phyloP scores from a whole-genome alignment of 2,888 invertebrate species.

The Dione juno region DNA sequence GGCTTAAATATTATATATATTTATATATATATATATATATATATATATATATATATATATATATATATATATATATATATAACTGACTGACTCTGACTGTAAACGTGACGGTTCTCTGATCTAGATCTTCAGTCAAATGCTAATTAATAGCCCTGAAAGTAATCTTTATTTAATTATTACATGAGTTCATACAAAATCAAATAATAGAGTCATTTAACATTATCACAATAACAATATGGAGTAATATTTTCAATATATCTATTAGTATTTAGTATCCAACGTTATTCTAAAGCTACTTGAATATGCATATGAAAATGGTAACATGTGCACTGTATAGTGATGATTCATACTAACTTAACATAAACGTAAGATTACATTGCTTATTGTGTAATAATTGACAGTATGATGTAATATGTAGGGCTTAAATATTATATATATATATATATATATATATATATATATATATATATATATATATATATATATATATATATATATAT shows the following conservation, averaged over 20 bases:
- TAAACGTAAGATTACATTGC: conserved; percentile 5
- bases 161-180: not conserved
- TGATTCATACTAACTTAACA: conserved; percentile 28
- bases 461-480: too few relatives aligned
- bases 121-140: too few relatives aligned
- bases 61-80: too few relatives aligned
- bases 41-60: too few relatives aligned
- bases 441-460: too few relatives aligned
- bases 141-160: too few relatives aligned
- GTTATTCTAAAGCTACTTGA: conserved; percentile 15
- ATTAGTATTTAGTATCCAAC: not conserved
- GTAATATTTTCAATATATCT: not conserved
- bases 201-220: not conserved
- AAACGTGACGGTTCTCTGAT: too few relatives aligned
- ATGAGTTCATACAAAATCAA: not conserved
- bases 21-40: too few relatives aligned
- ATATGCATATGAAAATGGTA: conserved; percentile 24
- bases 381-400: conserved; percentile 1
- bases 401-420: not conserved
- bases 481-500: too few relatives aligned
- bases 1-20: too few relatives aligned
- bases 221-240: not conserved
- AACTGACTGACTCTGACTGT: too few relatives aligned
- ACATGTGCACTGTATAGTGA: conserved; percentile 14
- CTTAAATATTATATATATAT: too few relatives aligned